Conservation (phyloP, 2,113 vertebrate genomes). For the Psittacula cyanocephala region DNA sequence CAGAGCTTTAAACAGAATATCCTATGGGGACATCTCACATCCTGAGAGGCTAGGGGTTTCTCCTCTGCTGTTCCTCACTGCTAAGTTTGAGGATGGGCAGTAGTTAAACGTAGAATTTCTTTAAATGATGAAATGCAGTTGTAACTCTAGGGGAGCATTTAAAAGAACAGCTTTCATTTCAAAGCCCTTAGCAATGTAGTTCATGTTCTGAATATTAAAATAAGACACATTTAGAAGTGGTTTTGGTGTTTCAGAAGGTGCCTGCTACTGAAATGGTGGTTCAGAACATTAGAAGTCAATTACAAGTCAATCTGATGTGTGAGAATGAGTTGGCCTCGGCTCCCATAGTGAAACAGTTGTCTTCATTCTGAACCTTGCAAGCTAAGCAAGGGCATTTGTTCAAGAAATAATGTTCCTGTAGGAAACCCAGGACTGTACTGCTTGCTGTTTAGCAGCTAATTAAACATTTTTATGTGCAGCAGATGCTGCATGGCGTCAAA, state of each 20-base stretch:
- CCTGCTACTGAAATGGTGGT: background rate
- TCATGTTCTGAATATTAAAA: background rate
- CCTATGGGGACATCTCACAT: background rate
- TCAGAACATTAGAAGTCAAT: background rate
- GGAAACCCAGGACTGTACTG: background rate
- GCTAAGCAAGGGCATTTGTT: background rate
- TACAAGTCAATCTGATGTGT: background rate
- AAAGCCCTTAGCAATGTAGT: background rate
- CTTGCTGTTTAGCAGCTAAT: conserved; percentile 19
- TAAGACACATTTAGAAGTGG: background rate
- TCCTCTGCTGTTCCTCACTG: background rate
- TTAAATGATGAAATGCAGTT: background rate
- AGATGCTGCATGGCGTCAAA: background rate
- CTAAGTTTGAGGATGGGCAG: background rate
- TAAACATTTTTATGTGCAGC: background rate
- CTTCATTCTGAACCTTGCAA: background rate
- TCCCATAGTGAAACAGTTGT: background rate
- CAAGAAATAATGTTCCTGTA: background rate
- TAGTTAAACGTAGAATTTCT: background rate
- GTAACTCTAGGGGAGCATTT: background rate
- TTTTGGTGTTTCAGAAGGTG: background rate
- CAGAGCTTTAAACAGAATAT: background rate
- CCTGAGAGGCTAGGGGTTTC: background rate
- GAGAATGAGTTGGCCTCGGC: background rate
- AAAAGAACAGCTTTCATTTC: background rate